Percentiles rank a stretch among this genome's conserved stretches.
phyloP scores from a whole-genome alignment of 2,113 vertebrate species.

The Albula glossodonta region DNA sequence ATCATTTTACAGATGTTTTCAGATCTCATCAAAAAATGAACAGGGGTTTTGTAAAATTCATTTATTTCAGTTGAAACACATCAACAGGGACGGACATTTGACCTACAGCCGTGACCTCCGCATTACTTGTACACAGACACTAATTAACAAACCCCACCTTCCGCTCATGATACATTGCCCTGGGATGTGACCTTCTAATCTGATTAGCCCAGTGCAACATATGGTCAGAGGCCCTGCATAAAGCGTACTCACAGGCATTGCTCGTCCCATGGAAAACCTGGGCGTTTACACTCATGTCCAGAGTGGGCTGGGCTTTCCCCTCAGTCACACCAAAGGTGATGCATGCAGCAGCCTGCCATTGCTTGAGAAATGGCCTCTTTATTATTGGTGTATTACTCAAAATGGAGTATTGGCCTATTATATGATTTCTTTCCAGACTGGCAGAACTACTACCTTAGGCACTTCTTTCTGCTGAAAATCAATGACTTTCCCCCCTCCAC shows the following conservation, averaged over 20 bases:
- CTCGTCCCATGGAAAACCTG: background rate
- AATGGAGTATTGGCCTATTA: too few relatives aligned
- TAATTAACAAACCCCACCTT: background rate
- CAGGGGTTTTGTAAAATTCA: background rate
- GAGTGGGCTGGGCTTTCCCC: conserved; percentile 22
- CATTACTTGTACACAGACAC: background rate
- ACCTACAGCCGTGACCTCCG: background rate
- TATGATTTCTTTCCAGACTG: too few relatives aligned
- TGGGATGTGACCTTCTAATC: background rate
- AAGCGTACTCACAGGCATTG: background rate
- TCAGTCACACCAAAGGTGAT: too few relatives aligned
- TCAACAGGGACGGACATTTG: background rate
- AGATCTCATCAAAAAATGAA: too few relatives aligned
- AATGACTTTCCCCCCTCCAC: too few relatives aligned
- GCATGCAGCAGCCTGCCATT: too few relatives aligned
- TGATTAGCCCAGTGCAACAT: background rate
- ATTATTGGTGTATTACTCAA: too few relatives aligned
- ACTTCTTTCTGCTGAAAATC: too few relatives aligned
- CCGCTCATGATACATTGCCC: background rate
- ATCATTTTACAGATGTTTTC: too few relatives aligned
- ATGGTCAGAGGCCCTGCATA: background rate
- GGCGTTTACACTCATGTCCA: conserved; percentile 34
- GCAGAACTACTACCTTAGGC: too few relatives aligned
- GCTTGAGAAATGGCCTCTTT: too few relatives aligned
- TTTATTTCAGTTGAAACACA: conserved; percentile 1